Conservation (phyloP, 2,888 invertebrate genomes). For the Diarsia rubi region DNA sequence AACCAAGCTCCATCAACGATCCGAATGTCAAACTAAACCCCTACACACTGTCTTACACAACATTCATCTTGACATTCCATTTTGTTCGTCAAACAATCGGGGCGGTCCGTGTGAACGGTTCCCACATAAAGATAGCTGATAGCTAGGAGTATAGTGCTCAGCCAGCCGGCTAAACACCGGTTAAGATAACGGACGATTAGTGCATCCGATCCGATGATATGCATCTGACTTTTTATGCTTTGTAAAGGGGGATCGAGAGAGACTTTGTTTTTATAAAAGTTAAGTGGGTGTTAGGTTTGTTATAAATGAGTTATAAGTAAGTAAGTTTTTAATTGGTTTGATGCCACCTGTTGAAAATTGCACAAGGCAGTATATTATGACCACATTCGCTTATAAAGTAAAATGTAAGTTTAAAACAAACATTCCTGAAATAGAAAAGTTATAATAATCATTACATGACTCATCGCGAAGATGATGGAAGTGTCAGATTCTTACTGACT, state of each 20-base stretch:
- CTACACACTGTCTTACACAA: constrained; percentile 80
- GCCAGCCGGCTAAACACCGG: constrained; percentile 80
- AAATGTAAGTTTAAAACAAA: not conserved
- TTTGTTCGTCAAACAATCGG: constrained; percentile 85
- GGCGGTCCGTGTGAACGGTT: constrained; percentile 83
- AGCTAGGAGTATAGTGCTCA: constrained; percentile 73
- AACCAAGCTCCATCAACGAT: constrained; percentile 76
- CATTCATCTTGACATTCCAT: constrained; percentile 89
- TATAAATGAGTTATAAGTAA: no score
- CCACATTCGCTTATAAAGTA: not conserved
- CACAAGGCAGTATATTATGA: not conserved
- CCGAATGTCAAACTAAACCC: constrained; percentile 81
- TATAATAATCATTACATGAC: no score
- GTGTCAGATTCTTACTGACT: no score
- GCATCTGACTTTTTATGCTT: constrained; percentile 58
- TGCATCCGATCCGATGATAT: constrained; percentile 64
- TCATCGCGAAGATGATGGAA: no score
- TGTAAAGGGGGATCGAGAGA: constrained; percentile 10
- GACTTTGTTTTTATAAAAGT: constrained; percentile 19
- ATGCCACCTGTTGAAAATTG: not conserved
- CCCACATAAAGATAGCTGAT: constrained; percentile 79
- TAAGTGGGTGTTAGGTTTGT: constrained; percentile 20
- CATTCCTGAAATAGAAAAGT: not conserved
- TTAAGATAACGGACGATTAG: constrained; percentile 78
- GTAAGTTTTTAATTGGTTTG: not conserved